Evolutionary conservation across 1,140 invertebrate genomes (phyloP).

Genomic region (Drosophila sp.): DNA sequence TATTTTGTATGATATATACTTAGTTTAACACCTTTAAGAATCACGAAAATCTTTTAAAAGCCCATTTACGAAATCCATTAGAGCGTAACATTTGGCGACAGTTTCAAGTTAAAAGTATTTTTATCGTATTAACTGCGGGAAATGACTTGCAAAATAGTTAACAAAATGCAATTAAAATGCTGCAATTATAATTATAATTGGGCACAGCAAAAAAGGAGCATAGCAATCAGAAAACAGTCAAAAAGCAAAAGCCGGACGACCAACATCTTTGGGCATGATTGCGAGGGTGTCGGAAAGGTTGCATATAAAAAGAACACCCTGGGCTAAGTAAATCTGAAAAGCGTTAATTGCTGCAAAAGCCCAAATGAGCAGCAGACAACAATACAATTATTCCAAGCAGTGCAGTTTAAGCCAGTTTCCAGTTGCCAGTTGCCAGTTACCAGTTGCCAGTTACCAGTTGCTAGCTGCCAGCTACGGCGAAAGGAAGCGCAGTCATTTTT

Average conservation of each 20-base stretch:
- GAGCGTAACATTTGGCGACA: constrained; percentile 47
- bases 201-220: constrained; percentile 54
- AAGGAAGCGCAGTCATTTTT: constrained; percentile 19
- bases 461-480: constrained; percentile 13
- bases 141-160: constrained; percentile 64
- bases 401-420: constrained; percentile 3
- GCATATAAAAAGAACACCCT: constrained; percentile 34
- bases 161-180: constrained; percentile 65
- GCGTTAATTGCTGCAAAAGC: constrained; percentile 57
- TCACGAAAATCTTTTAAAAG: not conserved
- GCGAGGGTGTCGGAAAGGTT: constrained; percentile 37
- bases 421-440: too few relatives aligned
- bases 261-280: constrained; percentile 5
- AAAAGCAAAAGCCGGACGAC: constrained; percentile 40
- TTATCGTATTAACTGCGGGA: constrained; percentile 54
- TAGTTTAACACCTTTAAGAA: constrained; percentile 1
- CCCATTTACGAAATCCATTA: constrained; percentile 28
- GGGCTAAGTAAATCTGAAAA: constrained; percentile 61
- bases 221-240: constrained; percentile 53
- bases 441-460: too few relatives aligned
- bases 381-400: constrained; percentile 51
- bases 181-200: constrained; percentile 68
- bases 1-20: not conserved
- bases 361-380: constrained; percentile 50
- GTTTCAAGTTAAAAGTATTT: constrained; percentile 41